Conservation (phyloP, 2,888 invertebrate genomes). For the Drosophila phalerata region DNA sequence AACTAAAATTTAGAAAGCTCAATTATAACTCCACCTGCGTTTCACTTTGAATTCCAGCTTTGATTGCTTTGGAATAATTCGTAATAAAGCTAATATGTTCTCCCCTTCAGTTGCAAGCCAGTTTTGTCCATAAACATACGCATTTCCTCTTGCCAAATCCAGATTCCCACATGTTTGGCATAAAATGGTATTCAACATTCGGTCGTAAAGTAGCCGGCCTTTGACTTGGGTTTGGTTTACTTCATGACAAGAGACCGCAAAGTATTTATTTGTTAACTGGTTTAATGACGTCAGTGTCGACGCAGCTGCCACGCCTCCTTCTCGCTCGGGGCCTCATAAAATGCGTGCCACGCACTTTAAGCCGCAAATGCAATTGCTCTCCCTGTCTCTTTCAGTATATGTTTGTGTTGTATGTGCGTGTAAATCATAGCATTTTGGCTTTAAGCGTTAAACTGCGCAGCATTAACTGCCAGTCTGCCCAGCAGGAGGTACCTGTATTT, state of each 20-base stretch:
- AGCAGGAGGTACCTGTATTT: slow-evolving; percentile 33
- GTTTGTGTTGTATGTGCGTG: slow-evolving; percentile 35
- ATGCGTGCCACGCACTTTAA: slow-evolving; percentile 73
- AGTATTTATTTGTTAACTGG: slow-evolving; percentile 80
- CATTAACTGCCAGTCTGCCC: slow-evolving; percentile 67
- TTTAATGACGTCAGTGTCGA: slow-evolving; percentile 75
- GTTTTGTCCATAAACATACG: not conserved
- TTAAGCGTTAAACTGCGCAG: slow-evolving; percentile 77
- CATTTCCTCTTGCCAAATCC: slow-evolving; percentile 17
- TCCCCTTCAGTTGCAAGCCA: too few species aligned
- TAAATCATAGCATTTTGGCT: slow-evolving; percentile 81
- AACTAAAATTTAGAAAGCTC: not conserved
- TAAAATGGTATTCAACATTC: slow-evolving; percentile 46
- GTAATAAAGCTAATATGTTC: slow-evolving; percentile 31
- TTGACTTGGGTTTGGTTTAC: slow-evolving; percentile 18
- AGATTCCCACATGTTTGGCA: slow-evolving; percentile 32
- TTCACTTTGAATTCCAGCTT: slow-evolving; percentile 6
- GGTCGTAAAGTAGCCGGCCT: slow-evolving; percentile 49
- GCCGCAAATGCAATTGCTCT: slow-evolving; percentile 69
- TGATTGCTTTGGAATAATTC: slow-evolving; percentile 13
- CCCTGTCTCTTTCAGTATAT: slow-evolving; percentile 13
- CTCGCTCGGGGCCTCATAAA: slow-evolving; percentile 55
- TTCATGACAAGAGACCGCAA: slow-evolving; percentile 47
- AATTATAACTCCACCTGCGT: slow-evolving; percentile 17
- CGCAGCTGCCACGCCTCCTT: slow-evolving; percentile 25